Evolutionary conservation across 1,140 invertebrate species (phyloP).

Genomic region (Drosophila trapezifrons): DNA sequence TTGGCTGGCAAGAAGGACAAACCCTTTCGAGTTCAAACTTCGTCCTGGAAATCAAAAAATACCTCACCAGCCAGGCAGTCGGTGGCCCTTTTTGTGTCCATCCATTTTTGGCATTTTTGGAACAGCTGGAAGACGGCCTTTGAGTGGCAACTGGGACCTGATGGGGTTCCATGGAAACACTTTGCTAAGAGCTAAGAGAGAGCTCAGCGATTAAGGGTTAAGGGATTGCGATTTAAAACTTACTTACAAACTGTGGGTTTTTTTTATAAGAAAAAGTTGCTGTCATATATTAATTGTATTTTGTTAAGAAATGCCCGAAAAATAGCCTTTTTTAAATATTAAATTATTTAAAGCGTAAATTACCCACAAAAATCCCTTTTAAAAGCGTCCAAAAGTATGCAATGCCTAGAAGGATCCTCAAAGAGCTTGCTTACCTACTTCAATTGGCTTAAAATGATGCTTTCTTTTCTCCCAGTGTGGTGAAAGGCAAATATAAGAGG

Average conservation of each 20-base stretch:
- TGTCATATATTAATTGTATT: too few relatives aligned
- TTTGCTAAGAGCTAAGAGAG: not conserved
- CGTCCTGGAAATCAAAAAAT: conserved; percentile 10
- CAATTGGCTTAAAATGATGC: too few relatives aligned
- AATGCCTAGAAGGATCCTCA: too few relatives aligned
- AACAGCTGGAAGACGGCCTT: conserved; percentile 11
- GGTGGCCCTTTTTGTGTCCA: conserved; percentile 1
- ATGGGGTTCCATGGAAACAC: not conserved
- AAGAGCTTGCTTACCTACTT: too few relatives aligned
- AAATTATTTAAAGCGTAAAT: not conserved
- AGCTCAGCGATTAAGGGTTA: not conserved
- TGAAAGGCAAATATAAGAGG: conserved; percentile 10
- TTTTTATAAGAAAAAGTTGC: too few relatives aligned
- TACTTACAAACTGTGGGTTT: too few relatives aligned
- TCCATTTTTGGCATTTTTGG: conserved; percentile 6
- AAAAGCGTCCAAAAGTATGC: too few relatives aligned
- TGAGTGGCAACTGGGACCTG: conserved; percentile 17
- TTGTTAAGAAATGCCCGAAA: too few relatives aligned
- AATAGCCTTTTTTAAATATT: too few relatives aligned
- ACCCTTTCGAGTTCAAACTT: not conserved
- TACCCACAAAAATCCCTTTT: too few relatives aligned
- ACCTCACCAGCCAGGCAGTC: not conserved
- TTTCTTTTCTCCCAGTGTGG: not conserved
- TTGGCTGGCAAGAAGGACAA: not conserved
- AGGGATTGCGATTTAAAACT: too few relatives aligned